These are phyloP conservation scores for Diarsia mendica DNA, from an alignment of 2,888 invertebrate species.

Conservation along the genomic window DNA sequence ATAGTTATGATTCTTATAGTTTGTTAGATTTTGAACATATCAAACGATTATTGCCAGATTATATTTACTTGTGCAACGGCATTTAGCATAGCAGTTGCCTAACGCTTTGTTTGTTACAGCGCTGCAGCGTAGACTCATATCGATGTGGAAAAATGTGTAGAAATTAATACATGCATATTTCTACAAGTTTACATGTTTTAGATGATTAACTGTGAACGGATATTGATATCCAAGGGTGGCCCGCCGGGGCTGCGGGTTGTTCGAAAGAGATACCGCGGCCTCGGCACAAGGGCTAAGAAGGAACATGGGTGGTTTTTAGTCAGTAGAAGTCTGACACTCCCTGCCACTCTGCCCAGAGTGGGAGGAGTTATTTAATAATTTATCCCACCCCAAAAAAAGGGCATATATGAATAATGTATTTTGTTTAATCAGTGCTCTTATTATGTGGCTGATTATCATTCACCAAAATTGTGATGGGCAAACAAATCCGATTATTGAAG, in stretches of 20 bases:
- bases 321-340: too few relatives aligned
- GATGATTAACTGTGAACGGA: neutral
- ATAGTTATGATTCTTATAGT: neutral
- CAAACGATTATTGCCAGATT: neutral
- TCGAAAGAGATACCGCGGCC: too few relatives aligned
- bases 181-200: constrained; percentile 1
- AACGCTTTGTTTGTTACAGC: constrained; percentile 26
- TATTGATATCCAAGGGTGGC: neutral
- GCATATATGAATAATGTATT: neutral
- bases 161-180: constrained; percentile 18
- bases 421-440: neutral
- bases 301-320: too few relatives aligned
- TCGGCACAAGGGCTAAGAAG: too few relatives aligned
- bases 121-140: constrained; percentile 2
- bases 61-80: constrained; percentile 5
- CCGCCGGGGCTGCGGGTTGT: too few relatives aligned
- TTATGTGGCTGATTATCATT: too few relatives aligned
- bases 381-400: too few relatives aligned
- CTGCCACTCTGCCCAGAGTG: too few relatives aligned
- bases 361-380: too few relatives aligned
- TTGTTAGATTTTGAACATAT: constrained; percentile 9
- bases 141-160: constrained; percentile 25
- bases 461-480: too few relatives aligned
- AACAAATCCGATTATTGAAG: too few relatives aligned
- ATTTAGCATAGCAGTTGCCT: constrained; percentile 23